Evolutionary conservation across 2,888 invertebrate species (phyloP), one percentile per base, ranked within the genome.

Genomic region (Meteorus cinctellus): DNA sequence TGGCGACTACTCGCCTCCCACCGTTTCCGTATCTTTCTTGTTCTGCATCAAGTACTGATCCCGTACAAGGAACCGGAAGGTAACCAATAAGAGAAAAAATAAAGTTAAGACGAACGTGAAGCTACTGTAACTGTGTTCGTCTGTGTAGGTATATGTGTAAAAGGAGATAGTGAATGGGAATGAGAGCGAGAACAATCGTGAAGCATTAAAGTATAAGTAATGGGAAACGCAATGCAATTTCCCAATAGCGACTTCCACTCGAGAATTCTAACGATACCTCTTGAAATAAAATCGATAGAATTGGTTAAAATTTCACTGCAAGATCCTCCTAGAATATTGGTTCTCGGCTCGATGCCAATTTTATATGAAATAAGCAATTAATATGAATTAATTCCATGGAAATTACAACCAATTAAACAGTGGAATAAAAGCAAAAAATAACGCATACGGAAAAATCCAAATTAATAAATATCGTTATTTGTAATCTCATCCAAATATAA

Each of bases 181-280:
- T 41, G 41, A 48, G 70, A 65, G 71, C 41, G 51, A 48, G 71
- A 55, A 67, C 66, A 71, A 69, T 75, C 67, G 60, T 51, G 69
- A 70, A 19, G 66, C 65, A 75, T 75, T 75, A 75, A 67, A 75
- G 70, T 71, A 75, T 71, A 59, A 31, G 67, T 41, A 71, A 71
- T 55, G 16, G 67, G 51, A 55, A 63, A 66, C 55, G 41, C 71
- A 71, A 72, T 75, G 70, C 59, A 75, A 71, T 75, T 75, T 75
- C 41, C 75, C 75, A 66, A 75, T 75, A 59, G 66, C 67, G 16
- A 71, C 65, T 72, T 66, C 70, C 34, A 48, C 55, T 72, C 24
- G 48, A 34, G 41, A 75, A 66, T 72, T 65, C 48, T 45, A 75
- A 75, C 62, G 62, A 63, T 70, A 63, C 70, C 70, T 70, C 62